These are phyloP conservation scores for Plumapathes pennacea DNA, from an alignment of 92 coral and sea anemone species.

Conservation along the genomic window DNA sequence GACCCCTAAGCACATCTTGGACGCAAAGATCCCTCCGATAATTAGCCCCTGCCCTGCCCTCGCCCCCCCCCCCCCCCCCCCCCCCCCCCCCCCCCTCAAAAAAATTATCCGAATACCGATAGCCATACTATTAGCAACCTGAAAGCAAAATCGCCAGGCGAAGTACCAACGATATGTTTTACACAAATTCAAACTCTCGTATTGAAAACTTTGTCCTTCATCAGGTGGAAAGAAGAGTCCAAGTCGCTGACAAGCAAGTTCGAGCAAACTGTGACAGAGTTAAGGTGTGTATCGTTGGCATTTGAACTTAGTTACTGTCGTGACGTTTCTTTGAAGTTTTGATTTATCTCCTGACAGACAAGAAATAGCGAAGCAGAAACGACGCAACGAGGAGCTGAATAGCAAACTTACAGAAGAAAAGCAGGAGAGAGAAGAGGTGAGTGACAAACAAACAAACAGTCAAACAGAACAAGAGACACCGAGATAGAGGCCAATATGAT, in stretches of 20 bases:
- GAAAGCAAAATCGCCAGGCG: background rate
- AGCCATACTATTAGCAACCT: too few relatives aligned
- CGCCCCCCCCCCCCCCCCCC: too few relatives aligned
- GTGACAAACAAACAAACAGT: too few relatives aligned
- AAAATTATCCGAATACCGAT: too few relatives aligned
- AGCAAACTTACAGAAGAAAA: constrained; percentile 72
- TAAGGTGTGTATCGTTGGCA: constrained; percentile 57
- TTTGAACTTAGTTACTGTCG: too few relatives aligned
- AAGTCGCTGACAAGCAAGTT: constrained; percentile 75
- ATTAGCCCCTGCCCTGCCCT: too few relatives aligned
- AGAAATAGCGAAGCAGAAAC: constrained; percentile 76
- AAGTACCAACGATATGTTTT: background rate
- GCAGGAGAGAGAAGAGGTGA: constrained; percentile 68
- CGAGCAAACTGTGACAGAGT: constrained; percentile 81
- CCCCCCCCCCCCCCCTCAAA: too few relatives aligned
- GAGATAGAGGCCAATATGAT: too few relatives aligned
- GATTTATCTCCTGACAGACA: constrained; percentile 45
- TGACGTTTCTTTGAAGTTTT: background rate
- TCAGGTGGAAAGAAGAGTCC: constrained; percentile 98
- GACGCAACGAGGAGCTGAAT: constrained; percentile 76
- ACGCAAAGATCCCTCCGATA: too few relatives aligned
- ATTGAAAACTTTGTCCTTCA: background rate
- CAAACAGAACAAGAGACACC: too few relatives aligned
- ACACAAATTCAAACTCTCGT: background rate
- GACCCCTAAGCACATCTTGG: too few relatives aligned